Percentiles rank a stretch among this genome's conserved stretches.
These are phyloP conservation scores for Petrocephalus microphthalmus DNA, from an alignment of 2,113 vertebrate species.

Conservation along the genomic window DNA sequence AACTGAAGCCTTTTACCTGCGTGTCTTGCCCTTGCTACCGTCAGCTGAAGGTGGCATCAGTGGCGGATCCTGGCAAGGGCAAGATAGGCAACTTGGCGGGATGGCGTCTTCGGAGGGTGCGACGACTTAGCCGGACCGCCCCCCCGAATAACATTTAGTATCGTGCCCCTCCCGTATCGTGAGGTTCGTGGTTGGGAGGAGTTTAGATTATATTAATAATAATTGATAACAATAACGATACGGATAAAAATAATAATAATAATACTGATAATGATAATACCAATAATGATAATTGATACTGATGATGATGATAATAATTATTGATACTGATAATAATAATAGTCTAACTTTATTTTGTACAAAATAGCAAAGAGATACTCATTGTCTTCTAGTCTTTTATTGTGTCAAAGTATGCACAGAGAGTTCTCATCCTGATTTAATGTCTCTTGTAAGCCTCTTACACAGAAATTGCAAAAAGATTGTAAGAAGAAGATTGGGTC, in stretches of 20 bases:
- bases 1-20: not conserved
- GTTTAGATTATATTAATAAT: not conserved
- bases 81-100: not conserved
- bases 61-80: not conserved
- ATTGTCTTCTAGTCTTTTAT: not conserved
- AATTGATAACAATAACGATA: not conserved
- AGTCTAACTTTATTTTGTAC: not conserved
- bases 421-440: not conserved
- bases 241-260: not conserved
- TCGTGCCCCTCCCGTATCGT: not conserved
- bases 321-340: no score
- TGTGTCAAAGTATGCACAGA: not conserved
- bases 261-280: not conserved
- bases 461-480: not conserved
- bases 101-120: not conserved
- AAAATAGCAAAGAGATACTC: not conserved
- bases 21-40: not conserved
- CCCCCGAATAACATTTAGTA: no score
- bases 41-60: not conserved
- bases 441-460: not conserved
- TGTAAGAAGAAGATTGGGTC: not conserved
- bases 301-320: not conserved
- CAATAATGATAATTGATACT: not conserved
- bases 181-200: not conserved
- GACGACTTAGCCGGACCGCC: no score